A percentile compares a stretch with the other conserved stretches of the same genome.
Evolutionary conservation across 2,797 vertebrate species (phyloP).

Genomic region (Hippopotamyrus pictus): DNA sequence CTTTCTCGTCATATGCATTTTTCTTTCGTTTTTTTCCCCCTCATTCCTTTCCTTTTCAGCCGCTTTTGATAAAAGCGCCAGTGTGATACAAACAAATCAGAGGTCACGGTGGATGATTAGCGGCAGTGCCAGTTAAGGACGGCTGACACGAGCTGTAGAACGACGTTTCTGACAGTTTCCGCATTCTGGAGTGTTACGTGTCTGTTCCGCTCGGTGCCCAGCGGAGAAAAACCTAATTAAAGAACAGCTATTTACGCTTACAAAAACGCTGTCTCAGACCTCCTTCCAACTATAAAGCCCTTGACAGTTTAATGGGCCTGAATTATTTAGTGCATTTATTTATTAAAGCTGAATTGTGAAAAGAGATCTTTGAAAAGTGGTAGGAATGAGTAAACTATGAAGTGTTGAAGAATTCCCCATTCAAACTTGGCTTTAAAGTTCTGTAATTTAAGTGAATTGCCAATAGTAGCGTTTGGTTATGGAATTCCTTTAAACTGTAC

Average conservation of each 20-base stretch:
- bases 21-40: neutral
- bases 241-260: constrained; percentile 11
- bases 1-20: neutral
- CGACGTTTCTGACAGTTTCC: neutral
- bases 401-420: neutral
- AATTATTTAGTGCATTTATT: constrained; percentile 18
- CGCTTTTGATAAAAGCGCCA: neutral
- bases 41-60: neutral
- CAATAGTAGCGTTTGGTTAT: neutral
- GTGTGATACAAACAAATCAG: constrained; percentile 1
- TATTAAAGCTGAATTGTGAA: constrained; percentile 11
- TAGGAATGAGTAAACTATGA: neutral
- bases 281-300: neutral
- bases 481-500: neutral
- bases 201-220: neutral
- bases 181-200: neutral
- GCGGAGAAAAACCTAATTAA: constrained; percentile 16
- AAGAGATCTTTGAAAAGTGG: constrained; percentile 13
- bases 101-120: neutral
- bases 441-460: neutral
- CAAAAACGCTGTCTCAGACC: constrained; percentile 9
- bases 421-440: neutral
- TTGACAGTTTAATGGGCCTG: constrained; percentile 13
- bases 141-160: neutral
- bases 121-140: neutral